Evolutionary conservation across 2,113 vertebrate genomes (phyloP).

Genomic region (Octodon degus): DNA sequence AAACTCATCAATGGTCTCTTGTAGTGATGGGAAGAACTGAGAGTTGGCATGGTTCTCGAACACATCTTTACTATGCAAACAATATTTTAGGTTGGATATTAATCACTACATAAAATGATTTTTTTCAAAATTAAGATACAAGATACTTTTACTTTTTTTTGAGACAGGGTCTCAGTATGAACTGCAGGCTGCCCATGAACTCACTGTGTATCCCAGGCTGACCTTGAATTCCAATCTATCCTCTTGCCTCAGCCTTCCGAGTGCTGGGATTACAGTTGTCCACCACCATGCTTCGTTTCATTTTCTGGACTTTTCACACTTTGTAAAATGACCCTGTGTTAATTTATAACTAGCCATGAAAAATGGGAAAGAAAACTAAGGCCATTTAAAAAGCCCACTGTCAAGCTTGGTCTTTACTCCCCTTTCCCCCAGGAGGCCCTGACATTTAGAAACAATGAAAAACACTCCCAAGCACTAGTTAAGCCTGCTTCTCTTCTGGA

Average conservation of each 20-base stretch:
- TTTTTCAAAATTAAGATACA: neutral
- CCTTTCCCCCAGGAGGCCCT: slow-evolving; percentile 27
- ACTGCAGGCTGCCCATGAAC: neutral
- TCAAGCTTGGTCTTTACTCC: slow-evolving; percentile 28
- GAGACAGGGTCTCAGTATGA: neutral
- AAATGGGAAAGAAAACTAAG: slow-evolving; percentile 59
- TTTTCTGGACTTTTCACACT: slow-evolving; percentile 19
- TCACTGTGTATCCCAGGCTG: neutral
- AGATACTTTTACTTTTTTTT: neutral
- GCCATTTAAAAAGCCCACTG: slow-evolving; percentile 31
- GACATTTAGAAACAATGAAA: slow-evolving; percentile 71
- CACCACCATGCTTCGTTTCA: neutral
- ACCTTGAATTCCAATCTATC: neutral
- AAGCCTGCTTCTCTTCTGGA: slow-evolving; percentile 76
- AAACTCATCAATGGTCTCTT: neutral
- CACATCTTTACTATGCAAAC: neutral
- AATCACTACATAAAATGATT: neutral
- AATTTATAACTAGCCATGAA: slow-evolving; percentile 69
- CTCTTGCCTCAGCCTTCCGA: neutral
- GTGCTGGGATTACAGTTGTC: neutral
- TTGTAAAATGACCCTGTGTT: slow-evolving; percentile 66
- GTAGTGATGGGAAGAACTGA: neutral
- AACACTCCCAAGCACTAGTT: slow-evolving; percentile 48
- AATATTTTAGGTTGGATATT: neutral
- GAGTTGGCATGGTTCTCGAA: neutral